Evolutionary conservation across 2,888 invertebrate species (phyloP).

Genomic region (Aphelenchoides bicaudatus): DNA sequence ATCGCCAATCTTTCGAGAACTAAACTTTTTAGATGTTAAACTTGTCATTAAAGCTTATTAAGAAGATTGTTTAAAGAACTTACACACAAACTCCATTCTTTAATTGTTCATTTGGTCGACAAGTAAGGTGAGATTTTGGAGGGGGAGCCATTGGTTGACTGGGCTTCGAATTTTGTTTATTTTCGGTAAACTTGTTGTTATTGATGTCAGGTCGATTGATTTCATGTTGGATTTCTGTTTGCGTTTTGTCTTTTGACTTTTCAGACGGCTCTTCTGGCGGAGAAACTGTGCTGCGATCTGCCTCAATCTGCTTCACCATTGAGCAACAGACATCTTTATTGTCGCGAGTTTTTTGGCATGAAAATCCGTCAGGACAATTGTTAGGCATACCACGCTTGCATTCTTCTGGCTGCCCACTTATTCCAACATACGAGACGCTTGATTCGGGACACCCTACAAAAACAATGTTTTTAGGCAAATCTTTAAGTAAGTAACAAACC

Average conservation of each 20-base stretch:
- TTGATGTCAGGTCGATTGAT: neutral
- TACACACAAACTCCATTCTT: constrained; percentile 46
- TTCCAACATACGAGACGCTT: constrained; percentile 47
- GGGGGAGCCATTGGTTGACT: neutral
- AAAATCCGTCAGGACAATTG: constrained; percentile 47
- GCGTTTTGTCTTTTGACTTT: neutral
- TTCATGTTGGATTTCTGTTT: no score
- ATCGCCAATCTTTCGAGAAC: constrained; percentile 44
- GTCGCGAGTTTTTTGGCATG: constrained; percentile 37
- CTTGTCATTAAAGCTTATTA: neutral
- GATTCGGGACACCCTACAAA: constrained; percentile 45
- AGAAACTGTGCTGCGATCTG: constrained; percentile 9
- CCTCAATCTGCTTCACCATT: constrained; percentile 12
- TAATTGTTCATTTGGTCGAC: constrained; percentile 40
- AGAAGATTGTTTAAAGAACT: constrained; percentile 3
- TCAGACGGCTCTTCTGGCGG: constrained; percentile 8
- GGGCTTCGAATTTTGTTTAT: constrained; percentile 9
- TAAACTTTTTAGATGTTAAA: constrained; percentile 21
- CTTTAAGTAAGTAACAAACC: constrained; percentile 24
- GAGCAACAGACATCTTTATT: constrained; percentile 47
- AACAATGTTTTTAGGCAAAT: neutral
- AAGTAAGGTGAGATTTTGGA: constrained; percentile 21
- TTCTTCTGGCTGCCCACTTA: constrained; percentile 42
- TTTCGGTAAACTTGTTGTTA: neutral
- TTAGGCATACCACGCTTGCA: constrained; percentile 34